Conservation (phyloP, 1,140 invertebrate species). For the Anthonomus grandis region DNA sequence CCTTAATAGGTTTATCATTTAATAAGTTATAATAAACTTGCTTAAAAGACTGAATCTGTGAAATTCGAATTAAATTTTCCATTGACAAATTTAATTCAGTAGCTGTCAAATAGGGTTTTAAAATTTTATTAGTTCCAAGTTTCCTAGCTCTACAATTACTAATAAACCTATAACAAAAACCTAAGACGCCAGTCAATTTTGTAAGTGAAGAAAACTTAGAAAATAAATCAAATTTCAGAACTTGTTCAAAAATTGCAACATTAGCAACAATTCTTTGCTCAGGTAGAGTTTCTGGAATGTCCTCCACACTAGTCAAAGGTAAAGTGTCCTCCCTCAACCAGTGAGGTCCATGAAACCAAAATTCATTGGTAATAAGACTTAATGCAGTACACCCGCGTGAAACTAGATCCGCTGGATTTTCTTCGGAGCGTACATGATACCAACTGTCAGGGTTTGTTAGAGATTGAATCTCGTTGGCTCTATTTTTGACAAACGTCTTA, state of each 20-base stretch:
- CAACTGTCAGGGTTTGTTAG: background rate
- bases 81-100: conserved; percentile 4
- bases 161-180: background rate
- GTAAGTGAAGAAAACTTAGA: conserved; percentile 3
- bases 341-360: conserved; percentile 25
- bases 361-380: conserved; percentile 4
- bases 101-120: conserved; percentile 1
- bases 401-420: conserved; percentile 25
- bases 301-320: background rate
- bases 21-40: conserved; percentile 11
- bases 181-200: conserved; percentile 12
- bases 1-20: conserved; percentile 2
- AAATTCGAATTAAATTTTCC: background rate
- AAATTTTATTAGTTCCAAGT: background rate
- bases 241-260: background rate
- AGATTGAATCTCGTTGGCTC: conserved; percentile 6
- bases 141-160: conserved; percentile 2
- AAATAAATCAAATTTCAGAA: background rate
- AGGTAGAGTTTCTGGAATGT: background rate
- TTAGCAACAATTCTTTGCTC: background rate
- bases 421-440: conserved; percentile 1
- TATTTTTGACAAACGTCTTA: conserved; percentile 14
- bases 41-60: conserved; percentile 9
- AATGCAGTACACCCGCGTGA: background rate
- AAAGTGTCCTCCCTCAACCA: conserved; percentile 17